These are phyloP conservation scores for Ctenomys sociabilis DNA, from an alignment of 2,113 vertebrate species.

Conservation along the genomic window DNA sequence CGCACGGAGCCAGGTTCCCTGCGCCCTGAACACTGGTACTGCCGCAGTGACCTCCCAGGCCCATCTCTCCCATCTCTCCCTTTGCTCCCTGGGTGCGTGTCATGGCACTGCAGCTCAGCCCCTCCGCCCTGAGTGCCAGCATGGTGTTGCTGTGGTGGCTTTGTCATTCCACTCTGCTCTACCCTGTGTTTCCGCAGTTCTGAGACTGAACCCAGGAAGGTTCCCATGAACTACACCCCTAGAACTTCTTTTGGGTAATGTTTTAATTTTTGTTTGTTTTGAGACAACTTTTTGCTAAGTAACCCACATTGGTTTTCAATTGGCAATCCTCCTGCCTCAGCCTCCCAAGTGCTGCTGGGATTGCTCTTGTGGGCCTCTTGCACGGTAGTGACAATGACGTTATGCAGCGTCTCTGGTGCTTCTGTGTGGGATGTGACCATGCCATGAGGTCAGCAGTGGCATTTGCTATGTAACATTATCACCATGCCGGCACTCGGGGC, in stretches of 20 bases:
- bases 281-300: not conserved
- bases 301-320: not conserved
- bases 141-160: not conserved
- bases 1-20: too few species aligned
- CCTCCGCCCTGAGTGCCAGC: rapidly evolving
- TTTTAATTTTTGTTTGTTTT: not conserved
- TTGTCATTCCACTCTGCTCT: not conserved
- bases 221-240: not conserved
- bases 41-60: too few species aligned
- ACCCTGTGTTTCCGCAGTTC: too few species aligned
- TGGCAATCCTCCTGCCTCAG: not conserved
- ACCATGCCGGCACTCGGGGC: too few species aligned
- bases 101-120: rapidly evolving
- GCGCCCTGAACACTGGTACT: not conserved
- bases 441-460: not conserved
- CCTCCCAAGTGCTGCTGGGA: not conserved
- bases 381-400: too few species aligned
- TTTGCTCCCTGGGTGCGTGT: too few species aligned
- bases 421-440: not conserved
- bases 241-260: not conserved
- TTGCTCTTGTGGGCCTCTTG: not conserved
- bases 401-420: rapidly evolving
- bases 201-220: not conserved
- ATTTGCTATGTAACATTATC: not conserved
- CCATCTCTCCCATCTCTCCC: not conserved